These are phyloP conservation scores for Cepphus grylle DNA, from an alignment of 2,113 vertebrate genomes.

Conservation along the genomic window DNA sequence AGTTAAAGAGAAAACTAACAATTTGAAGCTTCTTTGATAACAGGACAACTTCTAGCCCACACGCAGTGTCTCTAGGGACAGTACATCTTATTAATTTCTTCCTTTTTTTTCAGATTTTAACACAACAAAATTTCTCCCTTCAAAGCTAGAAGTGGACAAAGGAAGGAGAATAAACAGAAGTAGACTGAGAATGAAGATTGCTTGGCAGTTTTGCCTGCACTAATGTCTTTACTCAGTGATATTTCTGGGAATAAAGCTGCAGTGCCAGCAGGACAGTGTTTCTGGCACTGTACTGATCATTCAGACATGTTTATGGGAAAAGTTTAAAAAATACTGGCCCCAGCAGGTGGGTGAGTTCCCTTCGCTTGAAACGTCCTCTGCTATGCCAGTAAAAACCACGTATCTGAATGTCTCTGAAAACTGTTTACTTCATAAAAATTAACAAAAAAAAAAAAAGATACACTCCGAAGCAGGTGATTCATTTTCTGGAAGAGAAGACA, in stretches of 20 bases:
- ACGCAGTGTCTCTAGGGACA: neutral
- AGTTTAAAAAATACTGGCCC: neutral
- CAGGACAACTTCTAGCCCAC: neutral
- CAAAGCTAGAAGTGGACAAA: neutral
- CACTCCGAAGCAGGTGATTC: conserved; percentile 6
- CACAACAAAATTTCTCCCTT: neutral
- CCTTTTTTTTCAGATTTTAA: neutral
- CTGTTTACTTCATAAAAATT: conserved; percentile 18
- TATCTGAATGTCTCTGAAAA: neutral
- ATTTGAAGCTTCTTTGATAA: neutral
- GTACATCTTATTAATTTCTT: neutral
- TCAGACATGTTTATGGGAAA: conserved; percentile 24
- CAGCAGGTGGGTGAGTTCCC: neutral
- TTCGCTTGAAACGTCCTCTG: neutral
- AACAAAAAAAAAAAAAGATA: neutral
- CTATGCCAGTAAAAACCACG: conserved; percentile 8
- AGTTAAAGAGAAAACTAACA: neutral
- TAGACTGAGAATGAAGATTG: neutral
- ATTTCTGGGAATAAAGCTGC: conserved; percentile 15
- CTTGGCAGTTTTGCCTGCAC: neutral
- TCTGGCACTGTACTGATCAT: conserved; percentile 26
- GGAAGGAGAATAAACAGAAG: neutral
- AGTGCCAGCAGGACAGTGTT: neutral
- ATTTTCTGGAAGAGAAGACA: conserved; percentile 14
- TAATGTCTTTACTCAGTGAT: neutral